Evolutionary conservation across 1,140 invertebrate genomes (phyloP).

Genomic region (Drosophila aff.): DNA sequence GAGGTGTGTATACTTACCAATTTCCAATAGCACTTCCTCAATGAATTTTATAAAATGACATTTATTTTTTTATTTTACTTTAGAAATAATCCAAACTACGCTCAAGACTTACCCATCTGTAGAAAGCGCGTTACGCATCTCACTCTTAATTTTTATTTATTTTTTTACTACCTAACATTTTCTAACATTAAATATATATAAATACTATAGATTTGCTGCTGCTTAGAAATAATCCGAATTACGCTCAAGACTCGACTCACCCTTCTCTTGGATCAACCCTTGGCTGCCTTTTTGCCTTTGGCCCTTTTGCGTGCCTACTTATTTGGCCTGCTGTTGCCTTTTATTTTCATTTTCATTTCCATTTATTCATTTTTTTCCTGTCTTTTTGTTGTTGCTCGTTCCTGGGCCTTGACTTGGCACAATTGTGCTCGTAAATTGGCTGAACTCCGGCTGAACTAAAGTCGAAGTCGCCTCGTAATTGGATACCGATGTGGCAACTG

Average conservation of each 20-base stretch:
- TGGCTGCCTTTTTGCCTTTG: constrained; percentile 20
- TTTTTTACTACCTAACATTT: no score
- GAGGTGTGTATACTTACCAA: no score
- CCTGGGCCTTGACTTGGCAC: constrained; percentile 50
- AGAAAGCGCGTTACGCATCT: neutral
- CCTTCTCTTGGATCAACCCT: constrained; percentile 20
- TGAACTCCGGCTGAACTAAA: constrained; percentile 35
- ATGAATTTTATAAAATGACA: no score
- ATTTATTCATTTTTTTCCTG: constrained; percentile 24
- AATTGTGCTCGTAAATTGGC: constrained; percentile 70
- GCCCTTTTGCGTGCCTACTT: constrained; percentile 38
- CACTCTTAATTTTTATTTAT: neutral
- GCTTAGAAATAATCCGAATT: neutral
- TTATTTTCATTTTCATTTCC: constrained; percentile 25
- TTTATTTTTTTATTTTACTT: no score
- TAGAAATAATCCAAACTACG: no score
- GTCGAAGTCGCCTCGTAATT: constrained; percentile 60
- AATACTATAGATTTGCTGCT: neutral
- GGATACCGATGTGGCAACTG: constrained; percentile 77
- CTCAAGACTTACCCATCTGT: no score
- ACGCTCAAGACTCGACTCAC: neutral
- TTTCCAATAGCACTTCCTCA: no score
- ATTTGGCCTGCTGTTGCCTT: constrained; percentile 77
- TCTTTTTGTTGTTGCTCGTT: constrained; percentile 3
- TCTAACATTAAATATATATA: neutral